Conservation (phyloP, 2,888 invertebrate genomes). For the Dolichomitus sp. region DNA sequence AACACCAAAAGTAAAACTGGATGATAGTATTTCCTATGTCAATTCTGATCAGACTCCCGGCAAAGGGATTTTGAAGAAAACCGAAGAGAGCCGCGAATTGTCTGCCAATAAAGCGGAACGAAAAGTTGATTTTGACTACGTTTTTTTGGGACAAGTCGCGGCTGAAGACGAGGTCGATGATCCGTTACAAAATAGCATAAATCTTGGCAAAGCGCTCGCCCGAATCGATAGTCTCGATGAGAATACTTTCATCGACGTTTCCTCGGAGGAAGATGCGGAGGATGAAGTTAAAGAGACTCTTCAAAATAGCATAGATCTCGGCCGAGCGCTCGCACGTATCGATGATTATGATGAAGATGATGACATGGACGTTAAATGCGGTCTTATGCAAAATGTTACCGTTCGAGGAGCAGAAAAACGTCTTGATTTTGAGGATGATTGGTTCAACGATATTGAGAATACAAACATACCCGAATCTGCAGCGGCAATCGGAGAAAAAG, state of each 20-base stretch:
- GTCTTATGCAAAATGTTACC: neutral
- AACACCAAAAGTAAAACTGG: constrained; percentile 75
- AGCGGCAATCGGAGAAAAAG: neutral
- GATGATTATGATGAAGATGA: constrained; percentile 68
- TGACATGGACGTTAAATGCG: neutral
- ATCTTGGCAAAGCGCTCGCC: no score
- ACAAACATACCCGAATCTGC: constrained; percentile 23
- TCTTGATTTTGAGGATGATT: constrained; percentile 49
- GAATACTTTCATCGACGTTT: constrained; percentile 69
- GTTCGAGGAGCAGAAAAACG: constrained; percentile 30
- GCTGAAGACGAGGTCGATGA: no score
- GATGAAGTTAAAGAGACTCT: constrained; percentile 62
- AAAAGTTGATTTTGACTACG: constrained; percentile 78
- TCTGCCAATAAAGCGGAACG: constrained; percentile 68
- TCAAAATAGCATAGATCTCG: constrained; percentile 63
- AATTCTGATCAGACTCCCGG: constrained; percentile 82
- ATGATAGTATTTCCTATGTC: constrained; percentile 77
- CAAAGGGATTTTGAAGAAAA: constrained; percentile 79
- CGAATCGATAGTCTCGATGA: no score
- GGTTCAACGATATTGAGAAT: constrained; percentile 41
- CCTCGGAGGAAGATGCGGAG: constrained; percentile 63
- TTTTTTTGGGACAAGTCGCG: no score
- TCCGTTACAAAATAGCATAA: no score
- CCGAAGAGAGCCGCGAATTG: constrained; percentile 61
- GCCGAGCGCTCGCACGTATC: constrained; percentile 69